Conservation (phyloP, 2,888 invertebrate species). For the Sphaerophoria rueppellii region DNA sequence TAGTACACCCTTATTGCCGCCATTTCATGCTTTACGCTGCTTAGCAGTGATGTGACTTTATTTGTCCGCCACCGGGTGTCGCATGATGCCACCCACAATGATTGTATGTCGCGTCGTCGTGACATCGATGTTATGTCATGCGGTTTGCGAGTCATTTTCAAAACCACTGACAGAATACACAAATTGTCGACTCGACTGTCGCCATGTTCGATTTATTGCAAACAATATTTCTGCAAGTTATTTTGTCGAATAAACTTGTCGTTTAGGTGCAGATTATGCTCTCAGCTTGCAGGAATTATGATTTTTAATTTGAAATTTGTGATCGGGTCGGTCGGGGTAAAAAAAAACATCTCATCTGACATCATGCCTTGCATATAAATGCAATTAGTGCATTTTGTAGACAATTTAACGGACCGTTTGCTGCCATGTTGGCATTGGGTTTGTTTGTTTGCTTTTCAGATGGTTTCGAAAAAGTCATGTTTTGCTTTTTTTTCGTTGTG, state of each 20-base stretch:
- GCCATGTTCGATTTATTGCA: conserved; percentile 25
- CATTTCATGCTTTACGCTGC: conserved; percentile 7
- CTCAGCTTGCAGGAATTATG: conserved; percentile 8
- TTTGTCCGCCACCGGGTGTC: conserved; percentile 15
- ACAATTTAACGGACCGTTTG: conserved; percentile 41
- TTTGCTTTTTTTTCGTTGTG: conserved; percentile 15
- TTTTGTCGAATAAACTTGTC: conserved; percentile 15
- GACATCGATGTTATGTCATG: conserved; percentile 39
- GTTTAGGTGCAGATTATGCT: background rate
- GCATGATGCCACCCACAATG: conserved; percentile 48
- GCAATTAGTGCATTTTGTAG: conserved; percentile 52
- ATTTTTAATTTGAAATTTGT: background rate
- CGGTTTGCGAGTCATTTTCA: conserved; percentile 31
- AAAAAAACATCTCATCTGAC: conserved; percentile 24
- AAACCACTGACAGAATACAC: conserved; percentile 22
- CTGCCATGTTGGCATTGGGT: conserved; percentile 30
- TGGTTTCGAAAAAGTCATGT: conserved; percentile 3
- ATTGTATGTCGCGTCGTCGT: background rate
- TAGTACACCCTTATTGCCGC: background rate
- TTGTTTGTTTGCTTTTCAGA: background rate
- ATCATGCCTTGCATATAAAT: conserved; percentile 52
- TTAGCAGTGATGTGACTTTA: background rate
- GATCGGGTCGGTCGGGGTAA: background rate
- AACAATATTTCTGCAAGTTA: conserved; percentile 17
- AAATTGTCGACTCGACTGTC: conserved; percentile 2